These are phyloP conservation scores for Sinohyriopsis cumingii DNA, from an alignment of 2,888 invertebrate species.

Conservation along the genomic window DNA sequence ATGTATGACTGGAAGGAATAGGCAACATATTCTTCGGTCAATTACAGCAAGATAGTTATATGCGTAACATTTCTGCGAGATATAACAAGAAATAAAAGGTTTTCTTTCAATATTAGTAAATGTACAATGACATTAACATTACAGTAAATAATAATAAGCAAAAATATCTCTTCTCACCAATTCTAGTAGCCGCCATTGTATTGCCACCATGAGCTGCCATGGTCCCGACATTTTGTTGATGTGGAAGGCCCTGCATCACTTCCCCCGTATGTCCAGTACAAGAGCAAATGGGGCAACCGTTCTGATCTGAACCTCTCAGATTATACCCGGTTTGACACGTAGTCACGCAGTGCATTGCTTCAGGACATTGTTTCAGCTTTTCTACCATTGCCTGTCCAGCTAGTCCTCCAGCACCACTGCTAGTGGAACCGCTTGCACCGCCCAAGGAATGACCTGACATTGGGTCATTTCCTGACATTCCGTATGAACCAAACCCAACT, in stretches of 20 bases:
- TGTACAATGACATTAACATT: neutral
- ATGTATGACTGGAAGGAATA: no score
- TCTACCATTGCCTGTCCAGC: conserved; percentile 11
- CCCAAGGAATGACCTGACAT: neutral
- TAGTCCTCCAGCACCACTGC: neutral
- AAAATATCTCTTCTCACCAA: conserved; percentile 3
- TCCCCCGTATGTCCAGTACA: conserved; percentile 21
- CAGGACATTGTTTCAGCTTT: conserved; percentile 38
- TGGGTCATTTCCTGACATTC: neutral
- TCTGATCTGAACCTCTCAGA: conserved; percentile 12
- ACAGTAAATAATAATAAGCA: neutral
- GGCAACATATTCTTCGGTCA: no score
- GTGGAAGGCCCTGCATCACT: conserved; percentile 24
- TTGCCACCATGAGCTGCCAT: conserved; percentile 2
- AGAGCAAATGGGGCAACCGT: conserved; percentile 41
- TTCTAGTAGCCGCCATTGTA: conserved; percentile 5
- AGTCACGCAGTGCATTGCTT: conserved; percentile 38
- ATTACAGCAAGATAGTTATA: no score
- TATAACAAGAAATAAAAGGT: no score
- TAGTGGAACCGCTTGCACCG: neutral
- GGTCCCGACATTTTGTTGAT: conserved; percentile 17
- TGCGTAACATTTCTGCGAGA: no score
- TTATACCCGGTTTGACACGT: conserved; percentile 36
- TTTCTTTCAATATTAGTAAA: no score
- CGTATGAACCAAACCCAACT: neutral